Evolutionary conservation across 2,797 vertebrate species (phyloP), one percentile per base, ranked within the genome.

Genomic region (Malurus leucopterus): DNA sequence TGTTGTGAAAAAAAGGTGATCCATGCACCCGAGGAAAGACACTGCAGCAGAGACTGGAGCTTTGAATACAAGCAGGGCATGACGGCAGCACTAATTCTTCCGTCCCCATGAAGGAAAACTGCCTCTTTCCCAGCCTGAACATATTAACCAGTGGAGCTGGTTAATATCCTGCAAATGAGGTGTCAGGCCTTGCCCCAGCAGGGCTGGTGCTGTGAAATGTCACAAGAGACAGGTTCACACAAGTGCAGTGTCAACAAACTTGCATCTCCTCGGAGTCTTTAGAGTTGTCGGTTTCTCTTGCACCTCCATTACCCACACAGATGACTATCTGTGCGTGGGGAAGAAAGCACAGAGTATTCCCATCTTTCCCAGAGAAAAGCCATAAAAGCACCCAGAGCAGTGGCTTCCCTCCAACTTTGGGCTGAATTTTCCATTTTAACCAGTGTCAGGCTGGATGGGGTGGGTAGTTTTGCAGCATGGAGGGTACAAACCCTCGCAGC

Each of bases 401-500:
- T 23, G 0, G 0, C 8, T 51, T 62, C 29, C 40, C 23, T 71
- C 68, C 9, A 15, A 1, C 14, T 72, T 22, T 17, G 30, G 55
- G 40, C 40, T 75, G 75, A 65, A 62, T 36, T n/a, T 55, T 86
- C 9, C 4, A 13, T 67, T 72, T 64, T 43, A 44, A 58, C 14
- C 51, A 51, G 20, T 1, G 0, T 13, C 23, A 58, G 55, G 24
- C 32, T 67, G 57, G 51, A 32, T 18, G 22, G 13, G 3, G 9
- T 0, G 1, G 9, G 27, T 22, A 9, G 9, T 26, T 86, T 55
- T 77, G 34, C n/a, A 43, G 13, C 1, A 1, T 6, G 53, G 11
- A 74, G 16, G 18, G 41, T 8, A 64, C 13, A n/a, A 71, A 71
- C 29, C 23, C 15, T 55, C 0, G 0, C 19, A 55, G 41, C 67